Evolutionary conservation across 2,797 vertebrate genomes (phyloP), one percentile per base, ranked within the genome.

Genomic region (Sebastes miniatus): DNA sequence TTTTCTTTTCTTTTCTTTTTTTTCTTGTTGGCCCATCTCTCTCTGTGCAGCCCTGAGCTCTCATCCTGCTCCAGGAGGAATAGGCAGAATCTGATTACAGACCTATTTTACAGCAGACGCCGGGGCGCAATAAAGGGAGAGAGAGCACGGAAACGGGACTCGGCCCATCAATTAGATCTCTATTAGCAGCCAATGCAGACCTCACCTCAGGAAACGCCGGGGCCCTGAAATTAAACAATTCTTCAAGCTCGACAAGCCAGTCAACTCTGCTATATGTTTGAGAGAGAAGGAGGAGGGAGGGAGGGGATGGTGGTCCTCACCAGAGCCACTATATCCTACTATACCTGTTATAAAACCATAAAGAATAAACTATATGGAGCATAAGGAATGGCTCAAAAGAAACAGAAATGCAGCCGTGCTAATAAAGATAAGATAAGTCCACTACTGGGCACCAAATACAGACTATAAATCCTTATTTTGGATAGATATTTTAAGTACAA

Each of bases 141-240:
- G 96, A 96, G 96, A 97, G 97, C 96, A 96, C 96, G 97, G 97
- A 99, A 99, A 98, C 97, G 96, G 96, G 96, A 96, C 97, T 98
- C 96, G 95, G 93, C 96, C 97, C 98, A 98, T 99, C 98, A 99
- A 99, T 99, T 99, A 99, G 97, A 97, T 97, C 97, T 97, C 98
- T 98, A 99, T 99, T 98, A 99, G 98, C 98, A 97, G 96, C 97
- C 97, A 93, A 95, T 96, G 97, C 97, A 96, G 97, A 97, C 96
- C 96, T 97, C 97, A 96, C 97, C 97, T 96, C 97, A 97, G 97
- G 97, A 98, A 97, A 98, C 96, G 96, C 97, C 96, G 94, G 94
- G 87, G 87, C 90, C 84, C 93, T 90, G 90, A 96, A 97, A 97
- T 97, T 96, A 97, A 97, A 96, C 96, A 95, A 97, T 97, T 96